Base-by-base conservation (phyloP, 2,113 vertebrate species). In the Anoplopoma fimbria region DNA sequence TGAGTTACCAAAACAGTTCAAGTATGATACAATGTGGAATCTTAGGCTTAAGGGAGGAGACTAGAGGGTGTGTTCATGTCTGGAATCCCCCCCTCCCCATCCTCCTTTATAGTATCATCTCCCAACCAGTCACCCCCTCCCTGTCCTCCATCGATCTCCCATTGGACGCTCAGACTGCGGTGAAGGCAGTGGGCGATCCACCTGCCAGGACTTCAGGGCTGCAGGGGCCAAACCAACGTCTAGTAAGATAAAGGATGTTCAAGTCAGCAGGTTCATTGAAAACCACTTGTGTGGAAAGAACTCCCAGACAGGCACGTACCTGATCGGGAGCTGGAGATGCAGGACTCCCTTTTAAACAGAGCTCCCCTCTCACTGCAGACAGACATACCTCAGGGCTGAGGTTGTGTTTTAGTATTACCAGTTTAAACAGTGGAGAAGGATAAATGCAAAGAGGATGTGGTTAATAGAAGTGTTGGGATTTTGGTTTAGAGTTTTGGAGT, bases 181-280 rank as follows among this genome's bases (percentile, higher is more conserved):
- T 65, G 69, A 69, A 69, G 49, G 73, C 55, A 67, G 49, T 6
- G 31, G 74, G 47, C 15, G 6, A 84, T 79, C 82, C 89, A 90
- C 87, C 89, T 89, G 88, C 79, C 77, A 80, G 74, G 42, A 71
- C 63, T 45, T 6, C 53, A 62, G 58, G 51, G 49, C 82, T 47
- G 53, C 76, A 81, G 74, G 64, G 75, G 57, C 78, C 75, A 79
- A 79, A 89, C 31, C 55, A 55, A 81, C 14, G 69, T 83, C 61
- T 51, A 74, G 69, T 83, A 61, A 82, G 65, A 90, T 83, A 84
- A 86, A 74, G 75, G 69, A 68, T 71, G 25, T 70, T 79, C 58
- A 87, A 88, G 64, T 86, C 87, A 87, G 77, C 87, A 88, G 83
- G 75, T 86, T 90, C 68, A 86, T 21, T 85, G 85, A 88, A 87